Conservation (phyloP, 2,797 vertebrate genomes). For the Luscinia luscinia region DNA sequence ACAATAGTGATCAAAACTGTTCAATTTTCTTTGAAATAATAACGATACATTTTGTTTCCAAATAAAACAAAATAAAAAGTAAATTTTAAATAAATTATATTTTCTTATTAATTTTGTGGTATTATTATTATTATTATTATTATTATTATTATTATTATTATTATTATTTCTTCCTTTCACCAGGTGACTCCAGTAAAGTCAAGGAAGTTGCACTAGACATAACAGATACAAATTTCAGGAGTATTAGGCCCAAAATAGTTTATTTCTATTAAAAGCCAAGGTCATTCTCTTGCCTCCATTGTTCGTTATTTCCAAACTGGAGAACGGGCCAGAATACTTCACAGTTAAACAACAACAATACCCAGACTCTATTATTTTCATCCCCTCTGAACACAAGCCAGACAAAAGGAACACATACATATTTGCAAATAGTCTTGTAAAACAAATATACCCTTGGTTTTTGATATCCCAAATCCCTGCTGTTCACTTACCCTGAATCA, state of each 20-base stretch:
- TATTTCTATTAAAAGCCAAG: not conserved
- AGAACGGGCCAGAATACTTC: not conserved
- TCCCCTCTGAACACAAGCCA: not conserved
- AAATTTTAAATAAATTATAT: not conserved
- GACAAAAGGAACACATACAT: not conserved
- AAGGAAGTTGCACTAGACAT: not conserved
- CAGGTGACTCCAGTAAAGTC: not conserved
- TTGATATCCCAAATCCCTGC: not conserved
- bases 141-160: not conserved
- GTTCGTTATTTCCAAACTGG: not conserved
- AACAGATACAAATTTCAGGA: not conserved
- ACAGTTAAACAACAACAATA: not conserved
- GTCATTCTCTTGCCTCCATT: not conserved
- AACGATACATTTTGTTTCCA: not conserved
- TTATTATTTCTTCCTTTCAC: not conserved
- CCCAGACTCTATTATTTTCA: not conserved
- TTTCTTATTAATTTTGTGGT: not conserved
- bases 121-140: not conserved
- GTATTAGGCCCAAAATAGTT: not conserved
- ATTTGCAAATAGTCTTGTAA: not conserved
- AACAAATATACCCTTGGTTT: not conserved
- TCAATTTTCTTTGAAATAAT: not conserved
- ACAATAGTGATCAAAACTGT: not conserved
- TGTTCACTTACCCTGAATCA: not conserved
- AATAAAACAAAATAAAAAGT: not conserved